Evolutionary conservation across 2,888 invertebrate genomes (phyloP).

Genomic region (Spicauda simplicius): DNA sequence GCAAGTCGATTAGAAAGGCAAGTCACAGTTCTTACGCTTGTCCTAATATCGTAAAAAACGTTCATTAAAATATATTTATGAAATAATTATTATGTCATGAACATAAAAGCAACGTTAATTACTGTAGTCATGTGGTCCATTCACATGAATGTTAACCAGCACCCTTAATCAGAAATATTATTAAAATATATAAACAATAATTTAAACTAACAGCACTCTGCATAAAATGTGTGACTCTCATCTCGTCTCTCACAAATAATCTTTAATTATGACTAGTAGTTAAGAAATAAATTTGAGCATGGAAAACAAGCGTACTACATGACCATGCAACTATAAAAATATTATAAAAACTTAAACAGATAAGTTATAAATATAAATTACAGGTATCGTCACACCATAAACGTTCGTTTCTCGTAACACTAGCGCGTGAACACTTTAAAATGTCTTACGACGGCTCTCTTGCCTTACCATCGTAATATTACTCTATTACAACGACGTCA

Average conservation of each 20-base stretch:
- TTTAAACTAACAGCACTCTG: slow-evolving; percentile 66
- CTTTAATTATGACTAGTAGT: slow-evolving; percentile 81
- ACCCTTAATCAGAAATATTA: slow-evolving; percentile 55
- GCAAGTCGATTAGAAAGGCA: slow-evolving; percentile 76
- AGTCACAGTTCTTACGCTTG: slow-evolving; percentile 66
- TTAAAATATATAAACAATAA: slow-evolving; percentile 60
- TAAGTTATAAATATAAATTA: slow-evolving; percentile 77
- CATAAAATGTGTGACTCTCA: slow-evolving; percentile 60
- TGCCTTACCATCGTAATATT: slow-evolving; percentile 40
- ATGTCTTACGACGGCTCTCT: slow-evolving; percentile 46
- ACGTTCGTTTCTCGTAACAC: slow-evolving; percentile 49
- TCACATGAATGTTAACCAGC: slow-evolving; percentile 66
- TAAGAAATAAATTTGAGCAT: slow-evolving; percentile 83
- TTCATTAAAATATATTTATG: slow-evolving; percentile 56
- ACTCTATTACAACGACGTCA: slow-evolving; percentile 53
- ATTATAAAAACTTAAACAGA: slow-evolving; percentile 70
- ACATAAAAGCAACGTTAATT: slow-evolving; percentile 64
- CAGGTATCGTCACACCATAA: slow-evolving; percentile 66
- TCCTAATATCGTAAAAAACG: slow-evolving; percentile 52
- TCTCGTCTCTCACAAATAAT: slow-evolving; percentile 64
- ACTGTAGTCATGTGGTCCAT: slow-evolving; percentile 58
- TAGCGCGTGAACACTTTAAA: slow-evolving; percentile 55
- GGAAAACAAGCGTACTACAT: slow-evolving; percentile 79
- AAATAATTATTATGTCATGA: slow-evolving; percentile 67
- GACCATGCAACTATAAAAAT: slow-evolving; percentile 82